Conservation (phyloP, 2,797 vertebrate genomes). For the Gadopsis marmoratus region DNA sequence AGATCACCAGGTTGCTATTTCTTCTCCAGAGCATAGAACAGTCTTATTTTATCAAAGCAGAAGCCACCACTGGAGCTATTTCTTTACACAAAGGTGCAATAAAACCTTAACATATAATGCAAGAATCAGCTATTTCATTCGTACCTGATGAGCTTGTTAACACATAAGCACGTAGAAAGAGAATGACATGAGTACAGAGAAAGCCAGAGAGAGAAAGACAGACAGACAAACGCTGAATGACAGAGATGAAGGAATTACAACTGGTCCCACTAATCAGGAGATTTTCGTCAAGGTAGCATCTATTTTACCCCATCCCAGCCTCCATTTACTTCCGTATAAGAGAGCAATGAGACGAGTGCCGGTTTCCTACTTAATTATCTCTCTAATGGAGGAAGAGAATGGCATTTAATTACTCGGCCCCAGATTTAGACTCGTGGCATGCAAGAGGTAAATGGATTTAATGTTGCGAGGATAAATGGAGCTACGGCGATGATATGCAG, state of each 20-base stretch:
- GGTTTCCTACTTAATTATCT: slow-evolving; percentile 84
- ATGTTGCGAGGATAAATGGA: slow-evolving; percentile 83
- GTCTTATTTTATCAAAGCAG: slow-evolving; percentile 4
- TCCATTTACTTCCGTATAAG: slow-evolving; percentile 62
- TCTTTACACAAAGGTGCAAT: slow-evolving; percentile 20
- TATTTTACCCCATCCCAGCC: slow-evolving; percentile 58
- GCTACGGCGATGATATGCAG: slow-evolving; percentile 78
- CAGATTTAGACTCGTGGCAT: slow-evolving; percentile 81
- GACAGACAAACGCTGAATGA: slow-evolving; percentile 3
- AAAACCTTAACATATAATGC: slow-evolving; percentile 23
- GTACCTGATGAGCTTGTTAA: slow-evolving; percentile 21
- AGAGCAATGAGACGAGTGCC: slow-evolving; percentile 74
- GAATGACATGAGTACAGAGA: slow-evolving; percentile 10
- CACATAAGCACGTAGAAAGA: slow-evolving; percentile 1
- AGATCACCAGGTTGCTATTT: slow-evolving; percentile 12
- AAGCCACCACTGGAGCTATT: slow-evolving; percentile 12
- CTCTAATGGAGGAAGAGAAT: slow-evolving; percentile 85
- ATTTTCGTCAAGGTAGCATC: slow-evolving; percentile 69
- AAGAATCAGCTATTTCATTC: slow-evolving; percentile 1
- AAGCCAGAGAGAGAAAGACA: slow-evolving; percentile 28
- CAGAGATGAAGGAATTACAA: slow-evolving; percentile 41
- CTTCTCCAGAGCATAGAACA: slow-evolving; percentile 1
- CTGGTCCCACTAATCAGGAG: slow-evolving; percentile 51
- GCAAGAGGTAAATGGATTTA: slow-evolving; percentile 84
- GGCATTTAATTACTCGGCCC: slow-evolving; percentile 84